These are phyloP conservation scores for Lateolabrax maculatus DNA, from an alignment of 2,797 vertebrate genomes.

Conservation along the genomic window DNA sequence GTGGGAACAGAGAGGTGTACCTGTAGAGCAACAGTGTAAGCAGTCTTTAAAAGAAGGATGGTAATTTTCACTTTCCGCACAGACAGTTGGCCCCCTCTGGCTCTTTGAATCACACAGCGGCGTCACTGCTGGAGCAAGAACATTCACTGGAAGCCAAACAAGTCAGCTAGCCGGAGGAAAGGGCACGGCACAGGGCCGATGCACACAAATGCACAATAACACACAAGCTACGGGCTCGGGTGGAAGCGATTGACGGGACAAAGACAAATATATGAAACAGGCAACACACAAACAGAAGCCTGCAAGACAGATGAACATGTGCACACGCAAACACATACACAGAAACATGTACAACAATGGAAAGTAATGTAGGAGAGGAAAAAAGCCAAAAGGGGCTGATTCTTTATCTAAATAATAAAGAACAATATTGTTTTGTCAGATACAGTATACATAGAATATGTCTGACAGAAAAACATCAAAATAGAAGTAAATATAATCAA, in stretches of 20 bases:
- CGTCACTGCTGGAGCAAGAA: conserved; percentile 47
- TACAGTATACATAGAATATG: not conserved
- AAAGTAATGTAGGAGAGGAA: not conserved
- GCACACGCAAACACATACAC: not conserved
- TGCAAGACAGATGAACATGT: not conserved
- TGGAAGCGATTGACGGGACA: conserved; percentile 16
- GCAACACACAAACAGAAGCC: not conserved
- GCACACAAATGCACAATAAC: not conserved
- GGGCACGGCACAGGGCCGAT: not conserved
- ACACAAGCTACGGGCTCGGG: conserved; percentile 3
- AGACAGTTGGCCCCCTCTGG: conserved; percentile 44
- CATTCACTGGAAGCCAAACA: conserved; percentile 43
- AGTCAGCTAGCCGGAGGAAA: conserved; percentile 21
- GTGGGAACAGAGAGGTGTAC: conserved; percentile 59
- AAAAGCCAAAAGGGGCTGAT: not conserved
- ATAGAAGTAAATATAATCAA: not conserved
- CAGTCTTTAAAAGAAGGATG: conserved; percentile 54
- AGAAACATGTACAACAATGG: not conserved
- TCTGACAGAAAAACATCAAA: not conserved
- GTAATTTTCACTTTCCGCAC: conserved; percentile 77
- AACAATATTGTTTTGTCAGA: too few species aligned
- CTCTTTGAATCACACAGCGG: conserved; percentile 68
- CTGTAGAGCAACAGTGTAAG: conserved; percentile 68
- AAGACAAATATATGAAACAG: conserved; percentile 4
- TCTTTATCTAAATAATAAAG: not conserved